Evolutionary conservation across 2,113 vertebrate species (phyloP), one percentile per base, ranked within the genome.

Genomic region (Ibidorhyncha struthersii): DNA sequence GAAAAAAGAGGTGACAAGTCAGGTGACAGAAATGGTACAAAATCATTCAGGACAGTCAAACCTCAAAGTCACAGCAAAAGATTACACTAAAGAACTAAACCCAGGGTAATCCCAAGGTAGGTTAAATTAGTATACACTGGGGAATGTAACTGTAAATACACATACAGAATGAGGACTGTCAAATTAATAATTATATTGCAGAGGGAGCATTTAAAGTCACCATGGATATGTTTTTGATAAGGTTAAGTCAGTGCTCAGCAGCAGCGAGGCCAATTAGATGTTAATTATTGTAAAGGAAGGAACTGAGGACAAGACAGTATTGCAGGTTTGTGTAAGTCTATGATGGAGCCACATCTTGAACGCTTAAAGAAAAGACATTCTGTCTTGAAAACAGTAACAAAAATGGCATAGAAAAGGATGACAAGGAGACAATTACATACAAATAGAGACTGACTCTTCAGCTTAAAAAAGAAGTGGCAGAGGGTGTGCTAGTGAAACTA

Each of bases 211-310:
- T 89, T 94, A 17, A 86, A 93, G 83, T 71, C 93, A 74, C 93
- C 6, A 6, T 77, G 89, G 90, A 84, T 86, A 65, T 65, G 73
- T 62, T 93, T 94, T 89, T 96, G 85, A 88, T 96, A 96, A 96
- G 82, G 90, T 95, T 93, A 91, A 95, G 90, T 91, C 93, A 88
- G 85, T 92, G 87, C 87, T 95, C 62, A 21, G 76, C 87, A 88
- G 92, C 74, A 86, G 62, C n/a, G 82, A 96, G 92, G 87, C 92
- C 92, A 95, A 95, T 94, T 95, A 96, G 90, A 95, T 94, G 93
- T 93, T 96, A 93, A 82, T 96, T 96, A 93, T 66, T 82, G 85
- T 49, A 86, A 86, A 90, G 85, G 66, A 96, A 95, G 82, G 70
- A 69, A 5, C 74, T 61, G 85, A 90, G 93, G 85, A 82, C 82